A percentile compares a stretch with the other conserved stretches of the same genome.
phyloP scores from a whole-genome alignment of 2,888 invertebrate species.

The Tachystola acroxantha region DNA sequence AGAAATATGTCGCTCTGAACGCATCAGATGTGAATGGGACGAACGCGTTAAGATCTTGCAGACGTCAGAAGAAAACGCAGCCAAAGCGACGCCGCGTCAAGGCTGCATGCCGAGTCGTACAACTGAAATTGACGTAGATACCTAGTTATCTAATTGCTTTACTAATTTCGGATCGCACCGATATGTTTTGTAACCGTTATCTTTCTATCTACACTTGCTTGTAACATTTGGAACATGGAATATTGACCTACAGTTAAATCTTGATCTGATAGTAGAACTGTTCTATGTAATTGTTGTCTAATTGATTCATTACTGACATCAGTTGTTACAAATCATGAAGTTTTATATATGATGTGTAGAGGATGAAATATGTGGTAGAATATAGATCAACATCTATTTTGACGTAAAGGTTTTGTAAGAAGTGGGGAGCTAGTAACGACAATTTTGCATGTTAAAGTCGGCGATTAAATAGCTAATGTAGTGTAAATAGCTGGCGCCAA shows the following conservation, averaged over 20 bases:
- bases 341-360: background rate
- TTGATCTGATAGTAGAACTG: background rate
- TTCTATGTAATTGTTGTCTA: background rate
- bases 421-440: constrained; percentile 9
- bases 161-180: background rate
- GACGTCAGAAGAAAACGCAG: constrained; percentile 36
- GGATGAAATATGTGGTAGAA: background rate
- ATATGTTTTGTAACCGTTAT: background rate
- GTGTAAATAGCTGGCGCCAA: background rate
- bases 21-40: constrained; percentile 42
- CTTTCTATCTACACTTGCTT: background rate
- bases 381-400: background rate
- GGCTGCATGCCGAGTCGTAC: constrained; percentile 17
- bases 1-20: constrained; percentile 41
- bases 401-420: background rate
- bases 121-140: constrained; percentile 2
- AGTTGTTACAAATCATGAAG: no score
- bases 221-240: background rate
- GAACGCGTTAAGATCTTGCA: constrained; percentile 28
- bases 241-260: background rate
- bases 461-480: constrained; percentile 18
- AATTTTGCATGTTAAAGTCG: constrained; percentile 22
- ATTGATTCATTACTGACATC: background rate
- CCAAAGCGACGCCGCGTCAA: constrained; percentile 41
- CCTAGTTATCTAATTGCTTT: background rate